These are phyloP conservation scores for Macrochelys suwanniensis DNA, from an alignment of 2,797 vertebrate genomes.

Conservation along the genomic window DNA sequence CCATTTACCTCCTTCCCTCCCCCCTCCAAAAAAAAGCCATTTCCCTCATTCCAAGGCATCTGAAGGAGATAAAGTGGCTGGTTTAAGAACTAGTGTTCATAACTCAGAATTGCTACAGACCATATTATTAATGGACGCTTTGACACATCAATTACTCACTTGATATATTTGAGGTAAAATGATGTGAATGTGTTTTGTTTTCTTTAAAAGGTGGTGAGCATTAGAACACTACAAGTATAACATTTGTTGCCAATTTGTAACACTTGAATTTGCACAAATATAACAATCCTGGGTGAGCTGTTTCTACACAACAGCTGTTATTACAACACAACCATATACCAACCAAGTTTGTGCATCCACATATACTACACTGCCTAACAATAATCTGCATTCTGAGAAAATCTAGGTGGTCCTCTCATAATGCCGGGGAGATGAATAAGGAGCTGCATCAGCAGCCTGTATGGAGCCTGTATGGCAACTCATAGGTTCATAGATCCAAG, in stretches of 20 bases:
- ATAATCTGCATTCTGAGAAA: not conserved
- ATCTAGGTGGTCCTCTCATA: accelerated
- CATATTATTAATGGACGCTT: not conserved
- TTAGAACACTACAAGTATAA: not conserved
- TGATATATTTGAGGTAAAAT: not conserved
- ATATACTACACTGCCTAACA: not conserved
- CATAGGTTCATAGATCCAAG: not conserved
- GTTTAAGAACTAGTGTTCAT: not conserved
- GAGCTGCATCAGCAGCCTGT: not conserved
- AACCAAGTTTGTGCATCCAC: not conserved
- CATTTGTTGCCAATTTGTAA: not conserved
- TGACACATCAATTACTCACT: not conserved
- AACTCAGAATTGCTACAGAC: not conserved
- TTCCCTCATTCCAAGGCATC: not conserved
- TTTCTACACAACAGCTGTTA: not conserved
- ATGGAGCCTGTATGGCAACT: not conserved
- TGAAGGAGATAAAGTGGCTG: not conserved
- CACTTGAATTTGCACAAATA: not conserved
- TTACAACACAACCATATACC: not conserved
- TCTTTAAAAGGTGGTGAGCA: constrained; percentile 34
- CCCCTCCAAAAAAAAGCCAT: constrained; percentile 15
- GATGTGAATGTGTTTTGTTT: constrained; percentile 37
- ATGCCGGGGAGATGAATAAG: not conserved
- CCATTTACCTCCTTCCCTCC: constrained; percentile 29
- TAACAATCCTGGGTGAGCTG: not conserved